Base-by-base conservation (phyloP, 2,113 vertebrate genomes). In the Anarrhichthys ocellatus region DNA sequence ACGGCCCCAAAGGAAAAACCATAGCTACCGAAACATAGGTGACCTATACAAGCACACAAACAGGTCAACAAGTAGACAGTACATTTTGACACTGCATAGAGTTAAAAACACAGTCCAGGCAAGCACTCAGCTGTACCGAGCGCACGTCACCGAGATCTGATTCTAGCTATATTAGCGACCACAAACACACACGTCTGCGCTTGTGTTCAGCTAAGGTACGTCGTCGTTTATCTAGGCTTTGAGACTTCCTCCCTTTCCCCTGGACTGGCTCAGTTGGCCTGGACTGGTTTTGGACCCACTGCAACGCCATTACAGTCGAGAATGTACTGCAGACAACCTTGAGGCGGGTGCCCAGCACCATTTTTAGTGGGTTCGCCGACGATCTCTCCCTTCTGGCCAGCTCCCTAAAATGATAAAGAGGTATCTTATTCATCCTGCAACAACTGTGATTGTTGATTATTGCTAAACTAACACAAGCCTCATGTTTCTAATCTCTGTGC, bases 251-350 rank as follows among this genome's bases (percentile, higher is more conserved):
- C 52, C 9, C 34, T 8, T 94, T 87, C 76, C 86, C 86, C 81
- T 87, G 87, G 87, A 62, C 22, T 93, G 59, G 85, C 86, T 96
- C 96, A 99, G 94, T 97, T 98, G 92, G 97, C 97, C 96, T 97
- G 97, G 94, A 97, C 97, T 91, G 96, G 96, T 96, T 98, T 98
- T 88, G 97, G 97, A 94, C 97, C 97, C 95, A 97, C 97, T 92
- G 97, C 97, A 92, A 97, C 96, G 90, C 97, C 97, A 94, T 99
- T 99, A 95, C 97, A 99, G 95, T 99, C 97, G 90, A 99, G 97
- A 96, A 99, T 99, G 95, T 98, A 99, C 96, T 99, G 97, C 96
- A 98, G 96, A 95, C 97, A 99, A 96, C 98, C 97, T 96, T 99
- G 97, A 90, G 98, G 97, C n/a, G 97, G 96, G 94, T 94, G 94